Percentiles rank a stretch among this genome's conserved stretches.
These are phyloP conservation scores for Sphenodon punctatus DNA, from an alignment of 2,797 vertebrate genomes.

Conservation along the genomic window DNA sequence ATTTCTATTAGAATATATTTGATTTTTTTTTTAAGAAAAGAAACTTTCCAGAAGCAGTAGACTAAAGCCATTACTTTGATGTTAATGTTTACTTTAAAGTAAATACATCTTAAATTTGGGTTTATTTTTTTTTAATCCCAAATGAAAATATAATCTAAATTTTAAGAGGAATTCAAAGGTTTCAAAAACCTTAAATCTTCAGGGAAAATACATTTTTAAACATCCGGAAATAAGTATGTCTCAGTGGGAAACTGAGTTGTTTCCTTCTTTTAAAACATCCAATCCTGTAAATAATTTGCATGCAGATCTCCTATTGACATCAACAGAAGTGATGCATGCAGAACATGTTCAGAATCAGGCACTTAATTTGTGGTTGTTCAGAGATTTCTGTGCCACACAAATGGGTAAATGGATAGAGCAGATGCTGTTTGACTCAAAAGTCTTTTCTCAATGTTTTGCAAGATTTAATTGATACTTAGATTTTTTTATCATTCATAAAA, in stretches of 20 bases:
- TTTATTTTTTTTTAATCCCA: conserved; percentile 3
- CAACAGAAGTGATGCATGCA: background rate
- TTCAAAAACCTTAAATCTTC: conserved; percentile 14
- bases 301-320: background rate
- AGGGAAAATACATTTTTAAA: background rate
- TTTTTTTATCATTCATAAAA: too few species aligned
- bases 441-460: too few species aligned
- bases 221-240: background rate
- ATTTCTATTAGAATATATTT: background rate
- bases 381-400: background rate
- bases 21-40: background rate
- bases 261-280: background rate
- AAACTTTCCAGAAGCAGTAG: conserved; percentile 19
- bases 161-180: conserved; percentile 26
- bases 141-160: background rate
- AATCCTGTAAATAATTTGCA: background rate
- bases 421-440: too few species aligned
- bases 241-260: background rate
- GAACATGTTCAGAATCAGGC: background rate
- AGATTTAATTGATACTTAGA: too few species aligned
- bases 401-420: too few species aligned
- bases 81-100: conserved; percentile 34
- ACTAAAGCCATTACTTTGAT: conserved; percentile 28
- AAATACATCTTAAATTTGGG: background rate
- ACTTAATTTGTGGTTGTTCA: background rate